These are phyloP conservation scores for Sisor rabdophorus DNA, from an alignment of 2,113 vertebrate species.

Conservation along the genomic window DNA sequence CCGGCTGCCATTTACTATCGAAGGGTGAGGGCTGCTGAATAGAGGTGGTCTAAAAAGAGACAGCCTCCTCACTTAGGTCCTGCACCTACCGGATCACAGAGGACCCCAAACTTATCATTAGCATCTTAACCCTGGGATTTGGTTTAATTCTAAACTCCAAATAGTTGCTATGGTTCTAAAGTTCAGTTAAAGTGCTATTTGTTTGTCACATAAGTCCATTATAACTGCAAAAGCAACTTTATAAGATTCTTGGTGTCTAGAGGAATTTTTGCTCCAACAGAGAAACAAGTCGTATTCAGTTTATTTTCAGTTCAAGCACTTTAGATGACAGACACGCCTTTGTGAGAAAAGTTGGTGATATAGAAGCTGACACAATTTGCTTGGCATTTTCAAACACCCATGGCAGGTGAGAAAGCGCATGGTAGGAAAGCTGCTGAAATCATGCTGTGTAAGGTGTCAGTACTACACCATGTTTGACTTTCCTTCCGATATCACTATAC, in stretches of 20 bases:
- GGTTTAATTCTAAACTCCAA: slow-evolving; percentile 11
- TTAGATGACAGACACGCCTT: slow-evolving; percentile 3
- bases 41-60: slow-evolving; percentile 63
- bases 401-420: slow-evolving; percentile 31
- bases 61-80: slow-evolving; percentile 46
- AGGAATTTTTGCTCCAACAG: background rate
- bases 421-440: slow-evolving; percentile 30
- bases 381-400: slow-evolving; percentile 23
- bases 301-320: slow-evolving; percentile 10
- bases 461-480: background rate
- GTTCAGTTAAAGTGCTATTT: background rate
- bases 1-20: slow-evolving; percentile 67
- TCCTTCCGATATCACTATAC: slow-evolving; percentile 21
- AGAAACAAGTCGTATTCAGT: background rate
- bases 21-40: slow-evolving; percentile 54
- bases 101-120: slow-evolving; percentile 26
- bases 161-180: background rate
- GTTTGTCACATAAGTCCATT: background rate
- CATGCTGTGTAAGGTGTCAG: slow-evolving; percentile 12
- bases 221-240: background rate
- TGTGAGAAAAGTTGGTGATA: slow-evolving; percentile 8
- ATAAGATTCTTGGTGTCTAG: background rate
- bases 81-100: slow-evolving; percentile 48
- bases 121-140: slow-evolving; percentile 18
- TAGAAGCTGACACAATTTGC: slow-evolving; percentile 22